Base-by-base conservation (phyloP, 1,140 invertebrate species). In the Sitobion miscanthi region DNA sequence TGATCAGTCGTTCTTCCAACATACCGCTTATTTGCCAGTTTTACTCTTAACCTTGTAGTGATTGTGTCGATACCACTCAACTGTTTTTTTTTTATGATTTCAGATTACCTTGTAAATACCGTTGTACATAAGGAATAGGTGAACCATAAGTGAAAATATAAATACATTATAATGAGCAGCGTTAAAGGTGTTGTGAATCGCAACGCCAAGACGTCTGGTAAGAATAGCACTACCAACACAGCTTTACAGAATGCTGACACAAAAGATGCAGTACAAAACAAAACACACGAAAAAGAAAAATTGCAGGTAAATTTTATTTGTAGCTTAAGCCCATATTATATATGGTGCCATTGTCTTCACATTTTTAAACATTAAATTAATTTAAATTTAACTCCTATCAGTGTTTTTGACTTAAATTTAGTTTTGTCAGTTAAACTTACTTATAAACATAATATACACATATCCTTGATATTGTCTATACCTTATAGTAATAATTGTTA, bases 101-200 rank as follows among this genome's bases (percentile, higher is more conserved):
- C 49, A 93, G 91, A 93, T 85, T 54, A 52, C 91, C 91, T 1
- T 93, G 91, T 93, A 93, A 93, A 93, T 93, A 93, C 25, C 35
- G 35, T 93, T 93, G 91, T 93, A 93, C 35, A 93, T 93, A 93
- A 47, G 35, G 82, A 54, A 86, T 85, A 92, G 77, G 91, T 92
- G 91, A 38, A 42, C 9, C 35, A 85, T 45, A 38, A 38, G 90
- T 5, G 5, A 42, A 86, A 7, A 93, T 38, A 52, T 30, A 38
- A 92, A 35, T 54, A 92, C 49, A 86, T 54, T 57, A 93, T 86
- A 83, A 93, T 93, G 91, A 93, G 91, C n/a, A 52, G 91, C 82
- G 82, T 86, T 93, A 93, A 93, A 86, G 91, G 82, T 82, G 49
- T 35, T 86, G 91, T 86, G 11, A 92, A 92, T 82, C 91, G 91